Evolutionary conservation across 2,888 invertebrate genomes (phyloP), one percentile per base, ranked within the genome.

Genomic region (Sesia apiformis): DNA sequence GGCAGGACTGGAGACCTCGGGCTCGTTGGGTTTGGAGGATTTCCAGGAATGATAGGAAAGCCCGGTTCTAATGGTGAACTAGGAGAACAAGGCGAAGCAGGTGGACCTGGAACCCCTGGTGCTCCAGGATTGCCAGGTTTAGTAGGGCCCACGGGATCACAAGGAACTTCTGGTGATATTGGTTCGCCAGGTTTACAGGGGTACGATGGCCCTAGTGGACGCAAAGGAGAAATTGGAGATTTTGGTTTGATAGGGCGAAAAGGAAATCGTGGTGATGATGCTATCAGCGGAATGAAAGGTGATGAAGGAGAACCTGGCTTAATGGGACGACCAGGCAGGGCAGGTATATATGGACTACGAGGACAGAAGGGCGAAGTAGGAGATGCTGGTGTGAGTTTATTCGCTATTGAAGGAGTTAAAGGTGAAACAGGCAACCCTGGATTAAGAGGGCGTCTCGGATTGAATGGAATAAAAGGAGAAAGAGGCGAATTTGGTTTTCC

Each of bases 161-260:
- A 94, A 72, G 97, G 97, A 61, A 95, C 96, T 65, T 86, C 92
- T 56, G 97, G 97, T 50, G 93, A 93, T 72, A 90, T 91, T 66
- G 58, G 58, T n/a, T 23, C 40, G 39, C 39, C 55, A 38, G 86
- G 86, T n/a, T 51, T 55, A 7, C 52, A 57, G 41, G 85, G 86
- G 51, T 53, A 55, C 39, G 62, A 73, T 5, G 90, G 90, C 55
- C 72, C 72, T 50, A 63, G 57, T 41, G 88, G 85, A 51, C 55
- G 56, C 40, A 78, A 91, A 79, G 93, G 92, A 53, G 63, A 59
- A 8, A 66, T 71, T 60, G 93, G 93, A 46, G 76, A 79, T 7
- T 77, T 72, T 59, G 94, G 94, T 38, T 74, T 77, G 39, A 63
- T 63, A 51, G 94, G 94, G 52, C 63, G 71, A 5, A 83, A 77